Evolutionary conservation across 2,797 vertebrate genomes (phyloP), one percentile per base, ranked within the genome.

Genomic region (Notolabrus celidotus): DNA sequence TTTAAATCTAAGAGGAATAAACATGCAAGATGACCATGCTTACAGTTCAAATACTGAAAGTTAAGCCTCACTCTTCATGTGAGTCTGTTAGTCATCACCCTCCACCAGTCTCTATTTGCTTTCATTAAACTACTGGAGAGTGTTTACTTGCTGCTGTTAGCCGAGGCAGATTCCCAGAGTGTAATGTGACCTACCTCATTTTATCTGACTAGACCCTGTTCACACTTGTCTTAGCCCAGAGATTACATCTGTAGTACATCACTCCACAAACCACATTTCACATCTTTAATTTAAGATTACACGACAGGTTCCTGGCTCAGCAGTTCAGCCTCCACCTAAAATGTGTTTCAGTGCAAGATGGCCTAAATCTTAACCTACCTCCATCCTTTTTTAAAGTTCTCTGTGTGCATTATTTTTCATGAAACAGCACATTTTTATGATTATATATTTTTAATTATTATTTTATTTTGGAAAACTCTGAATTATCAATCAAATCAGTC

Each of bases 221-320:
- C 68, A 64, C 76, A 69, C 68, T 77, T 74, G 62, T 84, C 63
- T 82, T 57, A 52, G 43, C 61, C 4, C 52, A 31, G 62, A 65
- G 83, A 89, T 90, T 87, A 79, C 67, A 88, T 83, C 84, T 87
- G 67, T 80, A 79, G 71, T 65, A 78, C 71, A 63, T 71, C 43
- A 56, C 71, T 77, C 67, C 74, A 74, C 74, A 87, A 85, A 80
- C 79, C 81, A 77, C 78, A 74, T 51, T 78, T 68, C 66, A 82
- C 79, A 68, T 79, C 74, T 82, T 77, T 86, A 74, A 81, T 88
- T 86, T 83, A 70, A 67, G 58, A 76, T 72, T 74, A 68, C 49
- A 54, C 25, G 47, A 69, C 76, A 19, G 55, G 52, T 73, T 84
- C 27, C 65, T 86, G 63, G 71, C 79, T 70, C 53, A 57, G 6